phyloP scores from a whole-genome alignment of 2,113 vertebrate species.

The Pterocles burchelli region DNA sequence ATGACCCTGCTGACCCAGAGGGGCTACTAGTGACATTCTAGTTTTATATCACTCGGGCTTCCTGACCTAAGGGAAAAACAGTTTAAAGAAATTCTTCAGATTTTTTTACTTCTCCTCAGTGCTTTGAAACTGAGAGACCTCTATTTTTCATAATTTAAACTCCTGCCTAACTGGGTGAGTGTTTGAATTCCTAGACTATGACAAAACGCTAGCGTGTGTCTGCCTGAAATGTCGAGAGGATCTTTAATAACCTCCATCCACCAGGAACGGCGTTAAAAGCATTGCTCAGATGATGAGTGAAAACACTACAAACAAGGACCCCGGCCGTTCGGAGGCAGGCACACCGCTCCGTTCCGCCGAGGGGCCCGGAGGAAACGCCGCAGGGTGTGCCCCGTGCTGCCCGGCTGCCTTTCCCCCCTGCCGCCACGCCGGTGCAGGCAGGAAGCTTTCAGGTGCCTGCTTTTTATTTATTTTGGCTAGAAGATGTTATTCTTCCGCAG shows the following conservation, averaged over 20 bases:
- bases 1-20: not conserved
- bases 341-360: not conserved
- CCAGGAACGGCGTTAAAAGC: conserved; percentile 47
- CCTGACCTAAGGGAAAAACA: conserved; percentile 55
- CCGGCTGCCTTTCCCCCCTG: conserved; percentile 10
- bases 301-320: conserved; percentile 44
- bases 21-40: not conserved
- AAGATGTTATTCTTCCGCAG: conserved; percentile 22
- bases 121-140: conserved; percentile 68
- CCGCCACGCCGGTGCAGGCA: not conserved
- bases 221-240: conserved; percentile 79
- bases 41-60: not conserved
- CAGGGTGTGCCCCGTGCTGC: conserved; percentile 19
- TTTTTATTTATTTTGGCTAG: conserved; percentile 42
- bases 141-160: conserved; percentile 76
- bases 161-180: conserved; percentile 70
- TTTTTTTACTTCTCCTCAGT: conserved; percentile 61
- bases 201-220: conserved; percentile 75
- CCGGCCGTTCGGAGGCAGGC: not conserved
- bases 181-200: conserved; percentile 81
- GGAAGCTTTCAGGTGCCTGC: conserved; percentile 56
- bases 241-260: conserved; percentile 69
- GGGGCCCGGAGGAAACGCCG: not conserved
- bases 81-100: conserved; percentile 50
- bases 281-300: conserved; percentile 53